Conservation (phyloP, 2,888 invertebrate species). For the Luperina nickerlii region DNA sequence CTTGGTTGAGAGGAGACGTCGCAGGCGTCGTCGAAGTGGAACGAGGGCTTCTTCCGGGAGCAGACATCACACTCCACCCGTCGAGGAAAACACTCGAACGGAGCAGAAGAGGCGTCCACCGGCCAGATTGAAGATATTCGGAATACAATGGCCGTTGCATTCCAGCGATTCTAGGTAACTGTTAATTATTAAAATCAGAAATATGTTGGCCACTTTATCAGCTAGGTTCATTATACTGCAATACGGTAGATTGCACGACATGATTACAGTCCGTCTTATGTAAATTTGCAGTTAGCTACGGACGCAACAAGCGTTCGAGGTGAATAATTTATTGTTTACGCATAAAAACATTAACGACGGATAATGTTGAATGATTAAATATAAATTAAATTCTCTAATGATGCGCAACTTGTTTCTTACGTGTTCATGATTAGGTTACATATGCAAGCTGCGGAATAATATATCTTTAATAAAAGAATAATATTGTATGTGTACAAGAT, state of each 20-base stretch:
- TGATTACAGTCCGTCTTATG: constrained; percentile 70
- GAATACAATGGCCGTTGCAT: constrained; percentile 89
- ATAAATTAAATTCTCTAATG: constrained; percentile 61
- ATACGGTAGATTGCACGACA: constrained; percentile 71
- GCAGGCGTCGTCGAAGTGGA: constrained; percentile 86
- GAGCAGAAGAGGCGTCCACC: constrained; percentile 88
- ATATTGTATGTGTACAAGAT: background rate
- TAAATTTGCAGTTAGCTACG: constrained; percentile 65
- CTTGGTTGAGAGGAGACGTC: constrained; percentile 86
- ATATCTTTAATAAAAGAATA: constrained; percentile 7
- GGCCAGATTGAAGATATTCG: constrained; percentile 87
- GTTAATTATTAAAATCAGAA: constrained; percentile 56
- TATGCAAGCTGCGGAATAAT: constrained; percentile 40
- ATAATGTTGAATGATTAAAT: constrained; percentile 55
- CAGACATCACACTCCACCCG: constrained; percentile 87
- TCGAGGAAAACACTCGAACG: constrained; percentile 83
- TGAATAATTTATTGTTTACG: constrained; percentile 53
- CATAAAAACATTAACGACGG: constrained; percentile 52
- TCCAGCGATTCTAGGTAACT: constrained; percentile 88
- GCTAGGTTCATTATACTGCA: constrained; percentile 65
- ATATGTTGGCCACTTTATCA: constrained; percentile 60
- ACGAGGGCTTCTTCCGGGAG: constrained; percentile 87
- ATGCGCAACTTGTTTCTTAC: constrained; percentile 63
- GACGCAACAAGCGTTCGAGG: constrained; percentile 64
- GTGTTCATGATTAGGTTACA: constrained; percentile 49